Evolutionary conservation across 2,797 vertebrate genomes (phyloP).

Genomic region (Xiphophorus birchmanni): DNA sequence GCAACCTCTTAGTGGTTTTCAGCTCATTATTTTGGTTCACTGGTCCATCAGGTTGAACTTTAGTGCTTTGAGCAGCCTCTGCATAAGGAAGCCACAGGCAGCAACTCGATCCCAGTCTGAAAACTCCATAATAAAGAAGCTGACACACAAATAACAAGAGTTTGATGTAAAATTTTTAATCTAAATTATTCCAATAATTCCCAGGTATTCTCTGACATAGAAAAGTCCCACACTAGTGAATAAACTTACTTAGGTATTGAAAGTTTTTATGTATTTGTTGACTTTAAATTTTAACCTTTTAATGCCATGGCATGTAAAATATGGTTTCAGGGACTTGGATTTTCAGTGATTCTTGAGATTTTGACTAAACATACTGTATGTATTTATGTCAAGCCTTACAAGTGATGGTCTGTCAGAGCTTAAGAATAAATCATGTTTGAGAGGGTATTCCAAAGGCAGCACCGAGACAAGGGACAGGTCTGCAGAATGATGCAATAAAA

Average conservation of each 20-base stretch:
- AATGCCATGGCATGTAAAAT: background rate
- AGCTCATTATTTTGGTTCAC: constrained; percentile 73
- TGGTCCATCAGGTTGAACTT: constrained; percentile 65
- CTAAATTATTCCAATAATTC: background rate
- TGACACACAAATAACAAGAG: background rate
- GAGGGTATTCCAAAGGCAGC: background rate
- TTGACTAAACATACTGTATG: background rate
- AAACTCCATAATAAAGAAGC: background rate
- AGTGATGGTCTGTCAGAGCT: background rate
- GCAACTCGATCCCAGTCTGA: constrained; percentile 43
- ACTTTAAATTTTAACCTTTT: background rate
- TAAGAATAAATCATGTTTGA: background rate
- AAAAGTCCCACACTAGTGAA: background rate
- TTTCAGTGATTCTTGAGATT: background rate
- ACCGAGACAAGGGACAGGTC: background rate
- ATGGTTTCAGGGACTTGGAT: background rate
- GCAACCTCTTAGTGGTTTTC: constrained; percentile 54
- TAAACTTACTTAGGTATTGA: background rate
- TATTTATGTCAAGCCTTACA: background rate
- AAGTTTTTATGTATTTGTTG: background rate
- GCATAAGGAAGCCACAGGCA: constrained; percentile 36
- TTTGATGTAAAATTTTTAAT: constrained; percentile 3
- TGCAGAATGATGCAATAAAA: background rate
- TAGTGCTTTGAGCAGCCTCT: constrained; percentile 40
- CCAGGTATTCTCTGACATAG: background rate